Conservation (phyloP, 2,888 invertebrate species). For the Drosophila rubida region DNA sequence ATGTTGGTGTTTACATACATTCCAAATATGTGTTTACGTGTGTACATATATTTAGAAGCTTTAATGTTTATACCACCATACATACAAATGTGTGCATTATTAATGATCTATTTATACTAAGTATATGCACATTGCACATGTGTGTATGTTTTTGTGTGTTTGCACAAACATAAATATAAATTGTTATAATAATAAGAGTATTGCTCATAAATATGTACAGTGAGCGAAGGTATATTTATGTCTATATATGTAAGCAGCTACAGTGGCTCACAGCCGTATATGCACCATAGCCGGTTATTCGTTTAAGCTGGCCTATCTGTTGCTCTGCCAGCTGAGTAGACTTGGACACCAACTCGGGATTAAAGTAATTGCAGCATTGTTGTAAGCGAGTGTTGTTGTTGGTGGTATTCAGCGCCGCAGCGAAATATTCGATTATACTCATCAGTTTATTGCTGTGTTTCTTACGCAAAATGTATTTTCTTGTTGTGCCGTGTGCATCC, state of each 20-base stretch:
- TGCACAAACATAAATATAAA: slow-evolving; percentile 17
- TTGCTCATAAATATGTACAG: slow-evolving; percentile 19
- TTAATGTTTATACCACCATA: not conserved
- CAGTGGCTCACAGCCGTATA: slow-evolving; percentile 10
- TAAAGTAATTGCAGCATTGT: not conserved
- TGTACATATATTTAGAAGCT: not conserved
- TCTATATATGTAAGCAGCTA: slow-evolving; percentile 16
- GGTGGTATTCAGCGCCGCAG: slow-evolving; percentile 18
- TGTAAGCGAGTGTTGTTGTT: slow-evolving; percentile 16
- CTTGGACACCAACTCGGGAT: not conserved
- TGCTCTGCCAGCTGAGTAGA: not conserved
- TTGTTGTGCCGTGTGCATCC: slow-evolving; percentile 88
- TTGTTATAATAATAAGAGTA: slow-evolving; percentile 28
- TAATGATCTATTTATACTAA: slow-evolving; percentile 28
- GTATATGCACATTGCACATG: slow-evolving; percentile 24
- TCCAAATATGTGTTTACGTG: not conserved
- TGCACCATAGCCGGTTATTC: slow-evolving; percentile 5
- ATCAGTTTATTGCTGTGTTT: slow-evolving; percentile 73
- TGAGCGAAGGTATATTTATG: slow-evolving; percentile 14
- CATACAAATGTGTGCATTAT: slow-evolving; percentile 11
- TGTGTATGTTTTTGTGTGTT: slow-evolving; percentile 2
- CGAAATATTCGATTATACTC: slow-evolving; percentile 55
- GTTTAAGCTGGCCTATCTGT: not conserved
- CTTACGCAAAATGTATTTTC: slow-evolving; percentile 79
- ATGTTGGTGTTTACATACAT: slow-evolving; percentile 1